Base-by-base conservation (phyloP, 2,888 invertebrate species). In the Conus canariensis region DNA sequence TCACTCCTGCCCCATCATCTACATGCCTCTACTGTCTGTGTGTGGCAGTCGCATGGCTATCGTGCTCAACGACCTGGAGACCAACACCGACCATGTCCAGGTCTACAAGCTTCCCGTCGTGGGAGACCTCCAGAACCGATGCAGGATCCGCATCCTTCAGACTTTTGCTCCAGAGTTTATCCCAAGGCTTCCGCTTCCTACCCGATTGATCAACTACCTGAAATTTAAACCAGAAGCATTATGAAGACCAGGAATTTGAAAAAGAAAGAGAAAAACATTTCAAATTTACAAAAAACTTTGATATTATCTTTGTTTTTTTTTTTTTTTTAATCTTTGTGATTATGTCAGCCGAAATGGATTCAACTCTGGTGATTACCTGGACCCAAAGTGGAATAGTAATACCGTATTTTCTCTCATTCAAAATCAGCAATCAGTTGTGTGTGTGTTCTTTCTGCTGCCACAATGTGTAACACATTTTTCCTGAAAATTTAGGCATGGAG, bases 31-130 rank as follows among this genome's bases (percentile, higher is more conserved):
- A n/a, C 95, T 96, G 91, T 96, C 96, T 0, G 93, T 93, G 85
- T 96, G 96, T 91, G 96, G 96, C 10, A 95, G 94, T 88, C 94
- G 96, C 19, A 96, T 96, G 95, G 95, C 96, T 22, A 94, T 96
- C 58, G 94, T 95, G 8, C 92, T 96, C 90, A 96, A 96, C 92
- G 94, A 95, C 90, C 92, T 93, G 88, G 95, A 95, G 87, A 93
- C 94, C n/a, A 94, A 94, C 2, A 92, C 93, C 58, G 95, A 96
- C 90, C 95, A 95, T 90, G 93, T 96, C 30, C 95, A 96, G 93
- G 94, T 95, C 67, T 96, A 95, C 93, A 95, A 95, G 90, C 93
- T 96, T 86, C 96, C 96, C 2, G 94, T 92, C 19, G 91, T 93
- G 19, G 93, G 95, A 56, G 95, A 94, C 89, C 93, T 96, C 59